Base-by-base conservation (phyloP, 2,888 invertebrate genomes). In the Andrena bucephala region DNA sequence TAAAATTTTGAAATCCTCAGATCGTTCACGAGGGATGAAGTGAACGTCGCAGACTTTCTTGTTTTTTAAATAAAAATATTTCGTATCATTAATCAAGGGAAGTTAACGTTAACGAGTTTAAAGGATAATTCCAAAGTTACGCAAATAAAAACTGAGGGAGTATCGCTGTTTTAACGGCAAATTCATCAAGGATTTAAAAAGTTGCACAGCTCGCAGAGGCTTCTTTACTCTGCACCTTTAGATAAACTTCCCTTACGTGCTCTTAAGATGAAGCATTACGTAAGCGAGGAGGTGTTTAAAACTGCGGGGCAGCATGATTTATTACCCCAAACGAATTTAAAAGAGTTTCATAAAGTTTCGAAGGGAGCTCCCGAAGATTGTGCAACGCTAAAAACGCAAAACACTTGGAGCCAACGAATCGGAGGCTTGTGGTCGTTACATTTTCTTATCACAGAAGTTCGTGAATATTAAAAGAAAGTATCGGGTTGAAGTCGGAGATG, bases 131-230 rank as follows among this genome's bases (percentile, higher is more conserved):
- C 42, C 13, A 29, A 29, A 29, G 29, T 59, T 20, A 20, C 20
- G 33, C 20, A 62, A 62, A 36, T 27, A 27, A 59, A 59, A 16
- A 29, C 29, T 16, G 13, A 16, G 13, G 59, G 29, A 20, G 10
- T 27, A 27, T 29, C 57, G 29, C 16, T 59, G 27, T 29, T 10
- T 59, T 29, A 27, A 13, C 29, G 13, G 29, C 13, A 29, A 13
- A 27, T 59, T 59, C 59, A 27, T 59, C 29, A 59, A 59, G 27
- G 27, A 27, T 59, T 29, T 59, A 27, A 57, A 57, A 57, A 57
- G 57, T 27, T 24, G 27, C 27, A 5, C 24, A 57, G 57, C 27
- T 27, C 27, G 59, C 10, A 13, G 57, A 27, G 7, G 6, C 4
- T 16, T 16, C 16, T 66, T 66, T 48, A 13, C 27, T 66, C 29